Evolutionary conservation across 1,140 invertebrate species (phyloP).

Genomic region (Brachionus manjavacas): DNA sequence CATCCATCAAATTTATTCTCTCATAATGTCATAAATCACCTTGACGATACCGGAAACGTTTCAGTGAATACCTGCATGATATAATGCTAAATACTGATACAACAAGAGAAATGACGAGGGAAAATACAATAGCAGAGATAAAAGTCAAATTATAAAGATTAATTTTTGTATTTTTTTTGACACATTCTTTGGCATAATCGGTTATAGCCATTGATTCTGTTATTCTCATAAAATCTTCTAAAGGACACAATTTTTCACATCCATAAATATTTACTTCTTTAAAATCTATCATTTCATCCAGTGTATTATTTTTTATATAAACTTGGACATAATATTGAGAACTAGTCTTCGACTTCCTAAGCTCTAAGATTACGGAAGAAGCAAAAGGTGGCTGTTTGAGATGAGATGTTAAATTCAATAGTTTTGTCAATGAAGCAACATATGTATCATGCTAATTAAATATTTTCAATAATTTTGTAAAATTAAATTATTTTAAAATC

Average conservation of each 20-base stretch:
- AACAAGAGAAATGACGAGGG: background rate
- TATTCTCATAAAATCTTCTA: constrained; percentile 34
- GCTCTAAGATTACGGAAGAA: background rate
- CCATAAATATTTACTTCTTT: constrained; percentile 13
- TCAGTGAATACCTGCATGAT: background rate
- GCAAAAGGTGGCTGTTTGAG: constrained; percentile 33
- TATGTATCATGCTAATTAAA: constrained; percentile 33
- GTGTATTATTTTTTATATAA: constrained; percentile 28
- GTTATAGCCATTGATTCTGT: background rate
- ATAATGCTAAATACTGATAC: background rate
- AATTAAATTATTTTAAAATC: background rate
- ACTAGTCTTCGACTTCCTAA: background rate
- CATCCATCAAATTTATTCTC: constrained; percentile 42
- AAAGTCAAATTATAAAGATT: constrained; percentile 1
- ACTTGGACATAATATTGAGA: constrained; percentile 36
- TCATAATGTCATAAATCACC: constrained; percentile 41
- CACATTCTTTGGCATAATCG: background rate
- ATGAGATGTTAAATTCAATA: background rate
- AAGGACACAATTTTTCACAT: constrained; percentile 19
- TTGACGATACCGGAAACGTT: background rate
- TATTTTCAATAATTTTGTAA: background rate
- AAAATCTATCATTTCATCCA: constrained; percentile 4
- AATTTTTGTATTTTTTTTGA: background rate
- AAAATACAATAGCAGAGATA: background rate
- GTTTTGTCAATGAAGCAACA: constrained; percentile 22